Evolutionary conservation across 2,888 invertebrate genomes (phyloP), one percentile per base, ranked within the genome.

Genomic region (Ephialtes manifestator): DNA sequence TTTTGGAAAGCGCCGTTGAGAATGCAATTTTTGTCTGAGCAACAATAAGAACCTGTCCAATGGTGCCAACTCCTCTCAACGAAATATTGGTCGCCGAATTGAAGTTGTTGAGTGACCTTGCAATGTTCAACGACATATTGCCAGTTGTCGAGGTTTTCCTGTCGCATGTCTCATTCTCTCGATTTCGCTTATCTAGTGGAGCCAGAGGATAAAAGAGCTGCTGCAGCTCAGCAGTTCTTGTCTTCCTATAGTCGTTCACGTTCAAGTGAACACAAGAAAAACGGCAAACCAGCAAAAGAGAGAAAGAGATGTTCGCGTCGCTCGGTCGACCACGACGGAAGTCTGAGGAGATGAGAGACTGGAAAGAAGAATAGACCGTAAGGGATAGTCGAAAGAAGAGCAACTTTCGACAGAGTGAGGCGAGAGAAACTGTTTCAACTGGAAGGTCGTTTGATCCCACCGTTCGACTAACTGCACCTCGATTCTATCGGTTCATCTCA

Each of bases 361-460:
- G 72, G 55, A 24, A 8, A 48, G 53, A 79, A 48, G 55, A 60
- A 83, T 53, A 15, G 53, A 68, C 51, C 46, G 51, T 43, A 55
- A 43, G 70, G 80, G 48, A 77, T 76, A 63, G 60, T 53, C 51
- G 68, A 48, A 74, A 80, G 79, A 84, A 81, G 78, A 71, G 76
- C 67, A 78, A 83, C 83, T 79, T 81, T 76, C 78, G 81, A 65
- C 65, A 70, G 39, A 39, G 39, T 39, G 10, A 39, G 74, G 68
- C 28, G 51, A 63, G 83, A 74, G 51, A 53, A 39, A 55, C 39
- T 70, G 58, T 72, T 76, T 81, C 28, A 28, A 24, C 48, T 51
- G 77, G 81, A 67, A 65, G 81, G 67, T 82, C 81, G 78, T 75
- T 86, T 84, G 82, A 86, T 82, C 77, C 79, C 46, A 82, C 75